phyloP scores from a whole-genome alignment of 1,140 invertebrate species.

The Phymastichus coffea region DNA sequence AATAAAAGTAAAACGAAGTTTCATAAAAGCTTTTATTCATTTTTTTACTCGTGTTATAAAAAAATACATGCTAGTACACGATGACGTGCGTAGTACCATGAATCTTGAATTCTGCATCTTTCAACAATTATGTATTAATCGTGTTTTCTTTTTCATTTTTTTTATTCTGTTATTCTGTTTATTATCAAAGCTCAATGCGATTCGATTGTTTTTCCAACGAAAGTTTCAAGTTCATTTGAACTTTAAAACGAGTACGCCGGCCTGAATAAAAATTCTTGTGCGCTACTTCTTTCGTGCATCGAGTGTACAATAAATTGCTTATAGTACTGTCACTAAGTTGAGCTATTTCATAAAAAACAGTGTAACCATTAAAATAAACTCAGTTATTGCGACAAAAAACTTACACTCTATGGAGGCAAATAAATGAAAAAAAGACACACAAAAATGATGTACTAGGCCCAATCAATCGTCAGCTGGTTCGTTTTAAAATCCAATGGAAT shows the following conservation, averaged over 20 bases:
- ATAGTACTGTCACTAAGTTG: neutral
- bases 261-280: slow-evolving; percentile 1
- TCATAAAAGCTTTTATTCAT: slow-evolving; percentile 50
- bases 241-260: neutral
- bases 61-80: slow-evolving; percentile 51
- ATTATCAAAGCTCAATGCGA: neutral
- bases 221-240: neutral
- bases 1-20: no score
- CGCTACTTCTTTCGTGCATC: slow-evolving; percentile 5
- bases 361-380: neutral
- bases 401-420: neutral
- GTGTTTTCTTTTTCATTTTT: neutral
- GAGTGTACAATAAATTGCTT: neutral
- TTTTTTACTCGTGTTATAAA: slow-evolving; percentile 47
- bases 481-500: neutral
- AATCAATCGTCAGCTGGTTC: neutral
- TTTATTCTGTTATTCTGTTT: slow-evolving; percentile 13
- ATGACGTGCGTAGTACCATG: slow-evolving; percentile 37
- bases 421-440: neutral
- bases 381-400: neutral
- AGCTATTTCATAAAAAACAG: neutral
- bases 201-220: neutral
- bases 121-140: slow-evolving; percentile 22
- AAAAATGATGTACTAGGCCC: neutral
- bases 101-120: slow-evolving; percentile 24